Evolutionary conservation across 53 echinoderm and acorn worm species (phyloP).

Genomic region (Crossaster papposus): DNA sequence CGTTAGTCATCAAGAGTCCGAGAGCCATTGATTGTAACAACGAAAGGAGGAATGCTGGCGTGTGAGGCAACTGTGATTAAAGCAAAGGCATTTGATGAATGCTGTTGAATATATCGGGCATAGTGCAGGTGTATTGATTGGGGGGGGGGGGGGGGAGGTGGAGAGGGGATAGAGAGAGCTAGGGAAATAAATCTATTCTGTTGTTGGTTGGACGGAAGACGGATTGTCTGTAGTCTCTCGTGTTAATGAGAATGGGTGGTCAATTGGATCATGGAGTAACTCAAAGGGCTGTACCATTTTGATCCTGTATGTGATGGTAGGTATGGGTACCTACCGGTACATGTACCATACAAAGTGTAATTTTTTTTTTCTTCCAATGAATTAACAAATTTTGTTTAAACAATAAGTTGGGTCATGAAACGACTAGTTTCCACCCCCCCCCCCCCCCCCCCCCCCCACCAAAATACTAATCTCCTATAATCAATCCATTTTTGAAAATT

Average conservation of each 20-base stretch:
- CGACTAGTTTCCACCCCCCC: no score
- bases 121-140: constrained; percentile 27
- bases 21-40: background rate
- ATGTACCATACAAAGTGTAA: no score
- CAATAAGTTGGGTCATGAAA: no score
- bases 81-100: constrained; percentile 41
- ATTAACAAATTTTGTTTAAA: no score
- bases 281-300: background rate
- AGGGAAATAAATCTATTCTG: constrained; percentile 18
- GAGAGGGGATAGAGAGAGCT: background rate
- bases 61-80: constrained; percentile 55
- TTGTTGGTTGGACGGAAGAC: constrained; percentile 10
- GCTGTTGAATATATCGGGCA: constrained; percentile 6
- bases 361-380: no score
- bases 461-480: no score
- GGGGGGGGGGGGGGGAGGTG: background rate
- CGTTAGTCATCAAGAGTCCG: constrained; percentile 48
- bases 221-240: constrained; percentile 7
- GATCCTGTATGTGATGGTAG: background rate
- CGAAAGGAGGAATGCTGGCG: constrained; percentile 20
- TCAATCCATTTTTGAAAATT: no score
- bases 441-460: no score
- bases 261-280: background rate
- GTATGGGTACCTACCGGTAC: no score
- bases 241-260: background rate